Evolutionary conservation across 1,140 invertebrate species (phyloP).

Genomic region (Hypsibius dujardini): DNA sequence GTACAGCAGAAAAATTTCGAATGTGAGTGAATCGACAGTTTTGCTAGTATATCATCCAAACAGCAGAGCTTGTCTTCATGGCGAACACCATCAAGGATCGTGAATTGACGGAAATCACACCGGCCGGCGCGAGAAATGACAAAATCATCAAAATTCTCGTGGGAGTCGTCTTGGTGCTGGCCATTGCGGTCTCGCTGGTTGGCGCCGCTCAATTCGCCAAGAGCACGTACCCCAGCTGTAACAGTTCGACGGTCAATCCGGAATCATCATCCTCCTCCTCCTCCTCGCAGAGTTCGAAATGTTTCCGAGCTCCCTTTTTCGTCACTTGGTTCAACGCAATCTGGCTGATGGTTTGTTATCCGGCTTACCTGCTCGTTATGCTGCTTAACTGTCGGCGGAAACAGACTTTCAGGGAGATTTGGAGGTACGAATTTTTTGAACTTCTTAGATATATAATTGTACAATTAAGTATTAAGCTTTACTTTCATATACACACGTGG

Average conservation of each 20-base stretch:
- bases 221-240: neutral
- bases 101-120: too few species aligned
- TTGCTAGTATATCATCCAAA: too few species aligned
- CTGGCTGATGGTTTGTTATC: conserved; percentile 8
- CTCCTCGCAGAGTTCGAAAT: too few species aligned
- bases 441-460: neutral
- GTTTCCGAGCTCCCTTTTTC: conserved; percentile 11
- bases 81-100: too few species aligned
- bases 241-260: too few species aligned
- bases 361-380: neutral
- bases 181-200: neutral
- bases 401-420: neutral
- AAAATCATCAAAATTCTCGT: neutral
- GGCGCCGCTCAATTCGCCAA: conserved; percentile 7
- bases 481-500: neutral
- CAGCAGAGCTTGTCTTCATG: too few species aligned
- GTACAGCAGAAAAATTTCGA: too few species aligned
- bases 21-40: too few species aligned
- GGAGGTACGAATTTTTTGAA: neutral
- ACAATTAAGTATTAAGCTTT: neutral
- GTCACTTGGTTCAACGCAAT: conserved; percentile 9
- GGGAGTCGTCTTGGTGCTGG: neutral
- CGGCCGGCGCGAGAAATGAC: too few species aligned
- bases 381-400: neutral
- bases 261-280: too few species aligned